Evolutionary conservation across 2,113 vertebrate genomes (phyloP).

Genomic region (Pleuronectes platessa): DNA sequence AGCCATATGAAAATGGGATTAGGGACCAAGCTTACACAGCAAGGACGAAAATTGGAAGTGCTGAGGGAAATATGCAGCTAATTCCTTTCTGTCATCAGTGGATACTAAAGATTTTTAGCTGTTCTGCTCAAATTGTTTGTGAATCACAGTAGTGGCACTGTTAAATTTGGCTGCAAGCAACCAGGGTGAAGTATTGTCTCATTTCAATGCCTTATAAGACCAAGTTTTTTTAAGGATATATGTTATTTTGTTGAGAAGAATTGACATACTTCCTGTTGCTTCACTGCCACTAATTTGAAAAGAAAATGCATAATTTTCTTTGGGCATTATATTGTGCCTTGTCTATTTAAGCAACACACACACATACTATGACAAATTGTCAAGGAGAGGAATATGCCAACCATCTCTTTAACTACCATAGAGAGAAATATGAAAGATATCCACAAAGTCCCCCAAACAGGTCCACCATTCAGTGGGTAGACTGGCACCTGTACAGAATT

Average conservation of each 20-base stretch:
- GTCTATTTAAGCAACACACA: neutral
- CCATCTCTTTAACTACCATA: neutral
- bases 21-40: slow-evolving; percentile 84
- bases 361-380: neutral
- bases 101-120: slow-evolving; percentile 93
- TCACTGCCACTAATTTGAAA: neutral
- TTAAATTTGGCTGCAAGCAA: slow-evolving; percentile 85
- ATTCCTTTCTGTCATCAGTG: slow-evolving; percentile 98
- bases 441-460: neutral
- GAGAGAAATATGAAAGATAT: neutral
- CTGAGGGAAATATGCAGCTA: slow-evolving; percentile 88
- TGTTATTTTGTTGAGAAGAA: neutral
- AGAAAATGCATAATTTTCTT: neutral
- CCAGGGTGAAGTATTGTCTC: slow-evolving; percentile 73
- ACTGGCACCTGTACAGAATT: slow-evolving; percentile 97
- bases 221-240: slow-evolving; percentile 46
- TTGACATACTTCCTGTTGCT: neutral
- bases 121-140: slow-evolving; percentile 80
- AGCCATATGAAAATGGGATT: slow-evolving; percentile 87
- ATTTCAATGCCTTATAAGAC: slow-evolving; percentile 63
- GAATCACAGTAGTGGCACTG: slow-evolving; percentile 92
- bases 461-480: slow-evolving; percentile 22
- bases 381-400: too few relatives aligned
- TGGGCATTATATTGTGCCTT: neutral
- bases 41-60: slow-evolving; percentile 82